Conservation (phyloP, 2,113 vertebrate genomes). For the Saguinus imperator region DNA sequence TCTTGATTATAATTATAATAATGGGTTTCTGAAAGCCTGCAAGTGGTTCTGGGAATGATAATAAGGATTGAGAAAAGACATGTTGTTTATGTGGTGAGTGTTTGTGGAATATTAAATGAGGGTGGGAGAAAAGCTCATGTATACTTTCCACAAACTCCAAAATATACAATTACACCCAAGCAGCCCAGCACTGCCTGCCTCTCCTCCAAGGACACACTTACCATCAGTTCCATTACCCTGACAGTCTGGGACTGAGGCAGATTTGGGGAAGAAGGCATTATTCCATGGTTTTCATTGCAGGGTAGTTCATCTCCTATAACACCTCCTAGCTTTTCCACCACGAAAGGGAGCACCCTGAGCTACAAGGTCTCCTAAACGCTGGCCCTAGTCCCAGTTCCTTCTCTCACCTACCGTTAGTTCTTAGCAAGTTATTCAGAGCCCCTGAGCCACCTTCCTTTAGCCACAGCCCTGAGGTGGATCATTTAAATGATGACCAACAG, state of each 20-base stretch:
- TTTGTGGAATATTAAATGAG: constrained; percentile 83
- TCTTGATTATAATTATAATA: constrained; percentile 88
- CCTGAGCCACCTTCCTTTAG: neutral
- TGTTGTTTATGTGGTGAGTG: constrained; percentile 80
- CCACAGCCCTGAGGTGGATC: neutral
- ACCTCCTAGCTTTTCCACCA: neutral
- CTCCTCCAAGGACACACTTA: neutral
- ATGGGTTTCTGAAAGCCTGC: constrained; percentile 84
- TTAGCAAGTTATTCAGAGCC: neutral
- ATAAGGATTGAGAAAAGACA: constrained; percentile 80
- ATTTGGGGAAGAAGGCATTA: neutral
- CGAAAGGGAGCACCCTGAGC: neutral
- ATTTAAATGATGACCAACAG: neutral
- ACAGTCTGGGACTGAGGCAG: neutral
- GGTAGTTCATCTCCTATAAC: constrained; percentile 43
- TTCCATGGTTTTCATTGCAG: neutral
- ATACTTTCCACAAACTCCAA: constrained; percentile 74
- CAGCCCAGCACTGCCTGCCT: neutral
- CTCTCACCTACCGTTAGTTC: neutral
- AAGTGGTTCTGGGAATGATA: constrained; percentile 82
- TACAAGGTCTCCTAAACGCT: neutral
- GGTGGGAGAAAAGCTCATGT: constrained; percentile 75
- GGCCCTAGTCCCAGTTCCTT: no score
- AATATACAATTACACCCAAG: constrained; percentile 80
- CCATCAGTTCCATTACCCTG: neutral